Conservation (phyloP, 2,888 invertebrate genomes). For the Hemaris fuciformis region DNA sequence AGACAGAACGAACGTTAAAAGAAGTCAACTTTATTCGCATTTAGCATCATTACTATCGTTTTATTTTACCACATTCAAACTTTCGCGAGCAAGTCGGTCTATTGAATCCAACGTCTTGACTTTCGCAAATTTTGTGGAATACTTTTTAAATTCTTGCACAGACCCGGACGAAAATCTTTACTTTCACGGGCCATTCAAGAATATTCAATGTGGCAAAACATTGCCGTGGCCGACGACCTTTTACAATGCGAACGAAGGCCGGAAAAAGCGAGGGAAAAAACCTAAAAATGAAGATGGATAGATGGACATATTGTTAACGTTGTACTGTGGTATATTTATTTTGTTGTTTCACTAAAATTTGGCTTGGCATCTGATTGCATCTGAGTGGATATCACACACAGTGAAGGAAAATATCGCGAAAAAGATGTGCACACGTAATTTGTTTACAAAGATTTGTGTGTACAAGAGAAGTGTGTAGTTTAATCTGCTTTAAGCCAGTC, state of each 20-base stretch:
- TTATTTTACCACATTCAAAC: background rate
- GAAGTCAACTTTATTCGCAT: background rate
- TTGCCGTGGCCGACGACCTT: background rate
- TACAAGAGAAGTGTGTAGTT: too few species aligned
- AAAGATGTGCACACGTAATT: too few species aligned
- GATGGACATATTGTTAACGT: too few species aligned
- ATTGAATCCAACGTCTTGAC: background rate
- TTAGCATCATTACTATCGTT: background rate
- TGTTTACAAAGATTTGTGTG: too few species aligned
- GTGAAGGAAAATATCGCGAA: too few species aligned
- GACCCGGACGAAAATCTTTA: background rate
- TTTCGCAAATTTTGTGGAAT: background rate
- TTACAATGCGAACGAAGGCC: background rate
- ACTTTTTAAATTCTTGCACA: background rate
- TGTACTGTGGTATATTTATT: too few species aligned
- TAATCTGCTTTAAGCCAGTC: too few species aligned
- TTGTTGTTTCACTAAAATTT: too few species aligned
- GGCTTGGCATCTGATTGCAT: too few species aligned
- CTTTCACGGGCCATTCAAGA: background rate
- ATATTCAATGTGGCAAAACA: background rate
- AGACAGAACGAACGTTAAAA: too few species aligned
- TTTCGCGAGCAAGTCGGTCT: background rate
- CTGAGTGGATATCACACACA: too few species aligned
- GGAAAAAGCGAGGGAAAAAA: background rate
- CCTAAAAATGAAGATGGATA: background rate